Percentiles rank a stretch among this genome's conserved stretches.
phyloP scores from a whole-genome alignment of 1,140 invertebrate genomes.

The Macrostomum lignano region DNA sequence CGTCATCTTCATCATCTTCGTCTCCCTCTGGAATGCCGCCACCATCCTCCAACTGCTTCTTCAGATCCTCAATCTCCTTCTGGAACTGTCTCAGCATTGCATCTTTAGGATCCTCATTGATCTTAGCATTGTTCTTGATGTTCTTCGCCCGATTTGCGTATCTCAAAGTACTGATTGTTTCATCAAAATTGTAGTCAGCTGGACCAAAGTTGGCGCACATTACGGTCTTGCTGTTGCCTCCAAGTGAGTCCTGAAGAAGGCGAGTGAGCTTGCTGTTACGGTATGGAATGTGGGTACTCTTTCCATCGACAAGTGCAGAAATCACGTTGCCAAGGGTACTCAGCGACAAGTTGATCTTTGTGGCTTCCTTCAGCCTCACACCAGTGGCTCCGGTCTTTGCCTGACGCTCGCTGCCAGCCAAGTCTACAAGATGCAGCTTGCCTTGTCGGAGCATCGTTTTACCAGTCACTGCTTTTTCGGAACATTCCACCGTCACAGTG shows the following conservation, averaged over 20 bases:
- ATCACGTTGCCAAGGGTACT: conserved; percentile 83
- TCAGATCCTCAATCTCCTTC: conserved; percentile 69
- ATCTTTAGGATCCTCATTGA: conserved; percentile 94
- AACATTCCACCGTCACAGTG: conserved; percentile 69
- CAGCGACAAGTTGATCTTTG: conserved; percentile 71
- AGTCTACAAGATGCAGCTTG: conserved; percentile 72
- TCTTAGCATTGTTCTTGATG: conserved; percentile 72
- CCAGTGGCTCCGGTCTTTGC: conserved; percentile 68
- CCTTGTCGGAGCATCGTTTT: conserved; percentile 69
- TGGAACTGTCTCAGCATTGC: conserved; percentile 75
- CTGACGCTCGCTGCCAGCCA: conserved; percentile 79
- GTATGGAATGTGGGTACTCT: conserved; percentile 30
- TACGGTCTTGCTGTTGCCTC: conserved; percentile 63
- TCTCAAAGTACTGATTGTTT: conserved; percentile 74
- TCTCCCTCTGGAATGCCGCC: neutral
- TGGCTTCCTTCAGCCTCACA: conserved; percentile 58
- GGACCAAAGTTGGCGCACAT: conserved; percentile 86
- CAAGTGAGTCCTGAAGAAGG: conserved; percentile 41
- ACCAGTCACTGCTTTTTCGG: conserved; percentile 55
- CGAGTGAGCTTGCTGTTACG: conserved; percentile 28
- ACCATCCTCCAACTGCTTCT: conserved; percentile 47
- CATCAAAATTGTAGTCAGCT: conserved; percentile 79
- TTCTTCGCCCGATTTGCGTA: conserved; percentile 91
- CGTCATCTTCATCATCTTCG: neutral
- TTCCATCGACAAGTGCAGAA: conserved; percentile 47